These are phyloP conservation scores for Drosophila pseudoananassae DNA, from an alignment of 1,140 invertebrate genomes.

Conservation along the genomic window DNA sequence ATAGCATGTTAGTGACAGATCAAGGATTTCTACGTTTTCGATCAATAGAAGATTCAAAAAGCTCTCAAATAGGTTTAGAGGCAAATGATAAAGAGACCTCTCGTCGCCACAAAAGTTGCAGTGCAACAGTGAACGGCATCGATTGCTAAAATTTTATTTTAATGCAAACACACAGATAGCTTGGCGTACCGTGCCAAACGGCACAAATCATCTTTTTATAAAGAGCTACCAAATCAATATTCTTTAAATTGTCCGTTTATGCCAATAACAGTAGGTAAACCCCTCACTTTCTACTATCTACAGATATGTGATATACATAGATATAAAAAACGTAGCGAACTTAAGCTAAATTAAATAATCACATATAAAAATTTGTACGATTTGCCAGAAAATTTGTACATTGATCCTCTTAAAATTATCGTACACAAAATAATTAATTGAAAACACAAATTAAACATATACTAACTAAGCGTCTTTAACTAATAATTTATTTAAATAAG, in stretches of 20 bases:
- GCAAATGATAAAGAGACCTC: constrained; percentile 20
- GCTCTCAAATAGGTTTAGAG: constrained; percentile 24
- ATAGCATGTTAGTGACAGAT: constrained; percentile 93
- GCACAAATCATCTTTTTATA: constrained; percentile 3
- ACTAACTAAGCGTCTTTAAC: not conserved
- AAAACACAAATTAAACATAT: not conserved
- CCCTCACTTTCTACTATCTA: constrained; percentile 71
- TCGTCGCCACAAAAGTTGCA: constrained; percentile 45
- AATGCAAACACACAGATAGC: constrained; percentile 1
- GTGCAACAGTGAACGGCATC: constrained; percentile 43
- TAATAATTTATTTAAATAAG: not conserved
- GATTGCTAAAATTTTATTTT: constrained; percentile 30
- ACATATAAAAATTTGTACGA: constrained; percentile 16
- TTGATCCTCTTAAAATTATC: not conserved
- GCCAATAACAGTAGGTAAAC: constrained; percentile 66
- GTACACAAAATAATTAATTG: not conserved
- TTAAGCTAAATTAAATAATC: constrained; percentile 13
- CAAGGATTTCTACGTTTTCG: constrained; percentile 93
- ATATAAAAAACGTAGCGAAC: constrained; percentile 33
- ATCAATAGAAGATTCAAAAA: constrained; percentile 86
- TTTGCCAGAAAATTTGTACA: not conserved
- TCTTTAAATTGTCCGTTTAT: constrained; percentile 38
- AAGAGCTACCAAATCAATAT: constrained; percentile 11
- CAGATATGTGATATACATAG: constrained; percentile 77
- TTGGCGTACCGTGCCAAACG: constrained; percentile 14